These are phyloP conservation scores for Athrips mouffetella DNA, from an alignment of 2,888 invertebrate genomes.

Conservation along the genomic window DNA sequence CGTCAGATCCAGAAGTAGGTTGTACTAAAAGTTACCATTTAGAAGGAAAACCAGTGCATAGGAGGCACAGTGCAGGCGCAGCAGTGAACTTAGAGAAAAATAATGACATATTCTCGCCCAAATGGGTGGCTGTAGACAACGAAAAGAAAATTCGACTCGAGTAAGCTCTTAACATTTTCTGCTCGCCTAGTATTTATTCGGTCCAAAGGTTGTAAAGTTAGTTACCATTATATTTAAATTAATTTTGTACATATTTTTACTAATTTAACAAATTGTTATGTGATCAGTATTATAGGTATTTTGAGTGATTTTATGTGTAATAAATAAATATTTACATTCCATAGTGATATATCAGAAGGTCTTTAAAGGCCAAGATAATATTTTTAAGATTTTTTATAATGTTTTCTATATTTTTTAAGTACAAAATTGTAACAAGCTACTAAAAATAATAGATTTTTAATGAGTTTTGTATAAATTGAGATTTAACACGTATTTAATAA, in stretches of 20 bases:
- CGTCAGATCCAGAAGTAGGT: slow-evolving; percentile 52
- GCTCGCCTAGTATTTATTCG: slow-evolving; percentile 35
- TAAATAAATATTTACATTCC: slow-evolving; percentile 40
- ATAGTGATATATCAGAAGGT: too few relatives aligned
- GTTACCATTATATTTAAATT: slow-evolving; percentile 22
- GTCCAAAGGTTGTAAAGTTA: slow-evolving; percentile 22
- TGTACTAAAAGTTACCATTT: slow-evolving; percentile 36
- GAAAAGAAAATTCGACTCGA: slow-evolving; percentile 29
- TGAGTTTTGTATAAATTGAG: background rate
- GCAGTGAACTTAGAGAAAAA: slow-evolving; percentile 60
- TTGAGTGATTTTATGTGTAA: slow-evolving; percentile 27
- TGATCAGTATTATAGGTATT: slow-evolving; percentile 62
- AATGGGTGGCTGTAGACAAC: slow-evolving; percentile 46
- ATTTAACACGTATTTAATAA: background rate
- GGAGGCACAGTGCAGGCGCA: slow-evolving; percentile 66
- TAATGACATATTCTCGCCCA: slow-evolving; percentile 37
- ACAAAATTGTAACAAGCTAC: slow-evolving; percentile 20
- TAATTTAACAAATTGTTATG: slow-evolving; percentile 32
- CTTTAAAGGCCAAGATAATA: too few relatives aligned
- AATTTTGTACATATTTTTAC: slow-evolving; percentile 9
- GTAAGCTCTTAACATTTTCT: slow-evolving; percentile 22
- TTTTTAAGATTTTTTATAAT: slow-evolving; percentile 26
- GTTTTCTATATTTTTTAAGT: slow-evolving; percentile 28
- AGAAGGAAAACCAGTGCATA: slow-evolving; percentile 53
- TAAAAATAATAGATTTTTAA: background rate